A percentile compares a stretch with the other conserved stretches of the same genome.
Evolutionary conservation across 1,140 invertebrate genomes (phyloP).

Genomic region (Drosophila sproati): DNA sequence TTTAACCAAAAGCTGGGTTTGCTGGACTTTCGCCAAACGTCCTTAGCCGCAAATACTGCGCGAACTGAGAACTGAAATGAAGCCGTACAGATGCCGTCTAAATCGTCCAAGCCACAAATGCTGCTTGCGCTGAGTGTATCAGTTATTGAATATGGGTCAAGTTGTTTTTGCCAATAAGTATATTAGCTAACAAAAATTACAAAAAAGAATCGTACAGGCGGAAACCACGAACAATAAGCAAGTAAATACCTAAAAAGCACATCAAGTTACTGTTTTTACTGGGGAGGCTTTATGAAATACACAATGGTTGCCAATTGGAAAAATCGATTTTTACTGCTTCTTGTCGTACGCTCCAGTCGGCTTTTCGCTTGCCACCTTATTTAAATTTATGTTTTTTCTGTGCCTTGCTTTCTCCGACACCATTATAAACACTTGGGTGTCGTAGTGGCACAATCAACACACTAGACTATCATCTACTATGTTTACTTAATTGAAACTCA

Average conservation of each 20-base stretch:
- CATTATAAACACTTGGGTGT: slow-evolving; percentile 47
- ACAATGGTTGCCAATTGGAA: slow-evolving; percentile 49
- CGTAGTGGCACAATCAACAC: not conserved
- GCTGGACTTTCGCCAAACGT: not conserved
- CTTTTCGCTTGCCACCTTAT: not conserved
- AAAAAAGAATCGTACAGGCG: not conserved
- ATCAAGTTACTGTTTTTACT: not conserved
- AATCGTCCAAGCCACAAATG: not conserved
- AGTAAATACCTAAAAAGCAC: not conserved
- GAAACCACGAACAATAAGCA: slow-evolving; percentile 15
- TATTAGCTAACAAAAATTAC: not conserved
- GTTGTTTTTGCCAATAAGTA: not conserved
- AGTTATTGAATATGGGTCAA: slow-evolving; percentile 17
- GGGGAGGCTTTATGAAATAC: slow-evolving; percentile 9
- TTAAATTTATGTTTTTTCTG: slow-evolving; percentile 44
- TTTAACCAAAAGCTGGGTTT: not conserved
- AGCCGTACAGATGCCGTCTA: not conserved
- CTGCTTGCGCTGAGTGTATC: not conserved
- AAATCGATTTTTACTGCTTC: slow-evolving; percentile 58
- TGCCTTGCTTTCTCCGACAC: slow-evolving; percentile 32
- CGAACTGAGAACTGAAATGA: not conserved
- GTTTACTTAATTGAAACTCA: slow-evolving; percentile 60
- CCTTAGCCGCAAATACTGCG: not conserved
- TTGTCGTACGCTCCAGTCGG: not conserved
- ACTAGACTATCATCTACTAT: not conserved